Base-by-base conservation (phyloP, 35 echinoderm and acorn worm genomes). In the Apostichopus japonicus region DNA sequence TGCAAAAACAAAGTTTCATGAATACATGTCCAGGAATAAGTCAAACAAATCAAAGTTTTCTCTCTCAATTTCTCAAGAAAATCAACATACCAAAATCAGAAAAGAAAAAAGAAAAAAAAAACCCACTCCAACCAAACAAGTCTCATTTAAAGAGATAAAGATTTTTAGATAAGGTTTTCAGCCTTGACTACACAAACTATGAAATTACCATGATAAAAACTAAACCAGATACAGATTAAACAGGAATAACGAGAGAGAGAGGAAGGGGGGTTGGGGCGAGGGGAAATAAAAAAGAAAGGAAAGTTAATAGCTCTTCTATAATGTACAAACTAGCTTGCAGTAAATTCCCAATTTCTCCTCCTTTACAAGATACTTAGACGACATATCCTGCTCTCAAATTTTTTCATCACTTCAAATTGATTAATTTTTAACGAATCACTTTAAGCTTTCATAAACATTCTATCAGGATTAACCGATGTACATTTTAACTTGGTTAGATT, bases 101-200 rank as follows among this genome's bases (percentile, higher is more conserved):
- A 83, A 83, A 83, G 44, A 83, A 54, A 54, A 54, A 11, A 53
- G 55, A 83, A 16, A 52, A 81, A 83, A 83, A 83, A 21, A 19
- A 44, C 19, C n/a, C 79, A 17, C 11, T 83, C 24, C 79, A 44
- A 44, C 33, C 33, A 54, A 52, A 16, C 79, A 81, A 52, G 13
- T 83, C 79, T 83, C 27, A 83, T 83, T 83, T 83, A 6, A 54
- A 55, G 54, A 83, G 79, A 55, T 54, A 44, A 44, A 44, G 33
- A 3, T 44, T 33, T 54, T 52, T 83, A 44, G 33, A 44, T 52
- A 54, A 83, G 79, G 79, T 83, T 83, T 83, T 83, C 79, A 83
- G 79, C 79, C 79, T 54, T 83, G 79, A 44, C 79, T 83, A 83
- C 79, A 44, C 33, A 54, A 55, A 54, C 79, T 14, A 54, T 83